Evolutionary conservation across 1,140 invertebrate species (phyloP).

Genomic region (Metaphire vulgaris): DNA sequence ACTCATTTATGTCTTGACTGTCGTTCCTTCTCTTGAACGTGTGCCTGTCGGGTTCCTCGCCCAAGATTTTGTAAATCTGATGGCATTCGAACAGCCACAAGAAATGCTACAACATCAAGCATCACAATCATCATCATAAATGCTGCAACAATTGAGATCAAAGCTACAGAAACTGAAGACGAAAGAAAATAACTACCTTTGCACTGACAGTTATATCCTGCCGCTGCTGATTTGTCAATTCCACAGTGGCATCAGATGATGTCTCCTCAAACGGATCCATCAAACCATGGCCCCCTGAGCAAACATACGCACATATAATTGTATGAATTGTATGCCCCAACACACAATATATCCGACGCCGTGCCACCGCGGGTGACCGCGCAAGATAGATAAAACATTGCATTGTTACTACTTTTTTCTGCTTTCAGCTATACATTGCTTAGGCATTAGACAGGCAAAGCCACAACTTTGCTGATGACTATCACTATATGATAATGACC

Average conservation of each 20-base stretch:
- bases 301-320: too few species aligned
- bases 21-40: not conserved
- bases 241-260: constrained; percentile 74
- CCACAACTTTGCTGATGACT: too few species aligned
- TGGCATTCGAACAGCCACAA: not conserved
- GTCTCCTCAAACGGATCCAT: constrained; percentile 97
- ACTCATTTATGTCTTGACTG: not conserved
- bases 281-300: constrained; percentile 64
- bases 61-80: not conserved
- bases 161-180: too few species aligned
- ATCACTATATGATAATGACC: too few species aligned
- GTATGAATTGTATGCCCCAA: too few species aligned
- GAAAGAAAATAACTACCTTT: constrained; percentile 48
- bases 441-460: too few species aligned
- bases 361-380: too few species aligned
- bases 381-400: too few species aligned
- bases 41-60: not conserved
- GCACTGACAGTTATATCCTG: constrained; percentile 93
- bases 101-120: not conserved
- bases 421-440: too few species aligned
- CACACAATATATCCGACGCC: too few species aligned
- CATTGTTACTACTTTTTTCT: too few species aligned
- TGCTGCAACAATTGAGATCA: not conserved
- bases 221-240: constrained; percentile 77
- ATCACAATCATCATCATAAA: not conserved